Base-by-base conservation (phyloP, 1,140 invertebrate species). In the Papilio xuthus region DNA sequence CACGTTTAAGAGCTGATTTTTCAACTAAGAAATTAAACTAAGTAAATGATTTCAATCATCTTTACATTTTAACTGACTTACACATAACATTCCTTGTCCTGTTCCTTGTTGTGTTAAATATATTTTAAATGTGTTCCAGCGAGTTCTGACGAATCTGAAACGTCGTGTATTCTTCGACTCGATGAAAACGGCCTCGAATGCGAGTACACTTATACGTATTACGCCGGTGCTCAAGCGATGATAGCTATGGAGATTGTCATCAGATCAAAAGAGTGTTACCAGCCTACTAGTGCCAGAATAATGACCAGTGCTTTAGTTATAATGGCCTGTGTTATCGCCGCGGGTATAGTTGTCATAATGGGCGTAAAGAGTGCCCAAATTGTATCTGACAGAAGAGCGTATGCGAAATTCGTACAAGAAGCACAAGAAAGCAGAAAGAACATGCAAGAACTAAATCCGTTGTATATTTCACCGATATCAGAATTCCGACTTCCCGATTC, bases 401-500 rank as follows among this genome's bases (percentile, higher is more conserved):
- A 94, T 83, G 94, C 93, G 0, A 90, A 89, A 37, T 95, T 95
- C 78, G 42, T 88, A 0, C 86, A 90, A 67, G 94, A 95, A 74
- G 89, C 90, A 3, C 81, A 88, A 42, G 90, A 91, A 13, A 88
- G 86, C 20, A 83, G 80, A 23, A 88, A 92, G 26, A 84, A 83
- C 28, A 88, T 90, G 84, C 87, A 88, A 76, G 88, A 94, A 42
- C 82, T 94, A 76, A 95, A 95, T 83, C 95, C 95, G 1, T 79
- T 95, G 37, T 95, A 95, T 73, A 94, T 93, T 71, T 94, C 95
- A 42, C 95, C 95, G 1, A 90, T 95, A n/a, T 89, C 92, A 2
- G 86, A 92, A 71, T 95, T 95, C 76, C 87, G 85, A 77, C 89
- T 95, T 63, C 95, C 95, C 2, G 94, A 94, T 53, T 88, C 88